Conservation (phyloP, 1,140 invertebrate species). For the Cherax destructor region DNA sequence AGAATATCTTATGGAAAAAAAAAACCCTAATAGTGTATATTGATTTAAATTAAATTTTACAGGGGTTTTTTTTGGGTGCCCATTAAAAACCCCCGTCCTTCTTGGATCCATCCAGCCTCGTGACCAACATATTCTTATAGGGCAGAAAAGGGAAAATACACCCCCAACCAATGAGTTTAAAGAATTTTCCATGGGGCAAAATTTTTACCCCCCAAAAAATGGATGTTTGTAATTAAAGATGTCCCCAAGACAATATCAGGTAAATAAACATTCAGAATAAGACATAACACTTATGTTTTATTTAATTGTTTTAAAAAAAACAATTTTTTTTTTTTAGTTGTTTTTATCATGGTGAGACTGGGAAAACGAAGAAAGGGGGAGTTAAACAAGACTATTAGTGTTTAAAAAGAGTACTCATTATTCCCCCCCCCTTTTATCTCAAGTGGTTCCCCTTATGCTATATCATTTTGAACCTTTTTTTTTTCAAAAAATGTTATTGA, state of each 20-base stretch:
- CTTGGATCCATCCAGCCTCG: constrained; percentile 97
- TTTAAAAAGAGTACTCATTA: no score
- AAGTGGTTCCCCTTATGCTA: no score
- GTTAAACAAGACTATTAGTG: no score
- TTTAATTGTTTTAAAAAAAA: no score
- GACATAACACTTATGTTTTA: background rate
- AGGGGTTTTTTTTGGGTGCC: constrained; percentile 99
- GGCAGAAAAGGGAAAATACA: constrained; percentile 99
- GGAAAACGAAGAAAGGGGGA: no score
- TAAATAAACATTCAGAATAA: constrained; percentile 73
- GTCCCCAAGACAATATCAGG: constrained; percentile 97
- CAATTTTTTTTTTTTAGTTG: no score
- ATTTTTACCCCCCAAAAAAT: constrained; percentile 95
- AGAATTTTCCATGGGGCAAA: constrained; percentile 98
- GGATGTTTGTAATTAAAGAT: constrained; percentile 99
- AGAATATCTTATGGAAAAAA: background rate
- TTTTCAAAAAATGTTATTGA: no score
- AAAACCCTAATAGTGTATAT: constrained; percentile 11
- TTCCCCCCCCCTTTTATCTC: no score
- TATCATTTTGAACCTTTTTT: no score
- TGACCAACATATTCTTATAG: constrained; percentile 97
- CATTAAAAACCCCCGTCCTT: constrained; percentile 94
- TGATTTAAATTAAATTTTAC: constrained; percentile 64
- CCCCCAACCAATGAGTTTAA: constrained; percentile 97
- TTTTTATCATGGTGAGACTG: no score